Conservation (phyloP, 2,888 invertebrate species). For the Lasioglossum marginatum region DNA sequence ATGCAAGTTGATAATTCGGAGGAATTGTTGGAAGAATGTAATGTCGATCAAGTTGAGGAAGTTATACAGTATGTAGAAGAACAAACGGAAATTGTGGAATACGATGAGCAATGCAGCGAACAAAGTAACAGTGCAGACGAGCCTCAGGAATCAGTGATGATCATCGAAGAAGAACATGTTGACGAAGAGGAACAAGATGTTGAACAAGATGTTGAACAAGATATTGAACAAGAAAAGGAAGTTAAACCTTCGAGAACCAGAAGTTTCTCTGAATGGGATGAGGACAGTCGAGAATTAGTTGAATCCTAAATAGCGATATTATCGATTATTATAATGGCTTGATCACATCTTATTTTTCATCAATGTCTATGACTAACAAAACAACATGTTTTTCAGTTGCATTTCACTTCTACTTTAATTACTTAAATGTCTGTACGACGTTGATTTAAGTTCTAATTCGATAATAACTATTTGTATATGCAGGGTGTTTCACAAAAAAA, state of each 20-base stretch:
- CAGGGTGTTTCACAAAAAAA: constrained; percentile 1
- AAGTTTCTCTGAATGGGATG: constrained; percentile 77
- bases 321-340: constrained; percentile 37
- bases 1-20: constrained; percentile 71
- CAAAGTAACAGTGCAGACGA: constrained; percentile 66
- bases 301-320: constrained; percentile 61
- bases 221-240: constrained; percentile 20
- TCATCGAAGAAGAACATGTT: constrained; percentile 80
- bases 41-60: constrained; percentile 77
- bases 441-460: constrained; percentile 16
- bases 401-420: constrained; percentile 42
- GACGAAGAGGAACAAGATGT: constrained; percentile 72
- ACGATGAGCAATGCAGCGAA: constrained; percentile 75
- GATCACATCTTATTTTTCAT: constrained; percentile 41
- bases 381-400: constrained; percentile 39
- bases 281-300: constrained; percentile 70
- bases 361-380: constrained; percentile 50
- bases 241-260: constrained; percentile 57
- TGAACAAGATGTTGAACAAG: constrained; percentile 67
- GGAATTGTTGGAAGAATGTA: constrained; percentile 69
- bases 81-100: constrained; percentile 83
- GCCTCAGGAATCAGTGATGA: constrained; percentile 78
- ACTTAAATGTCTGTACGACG: constrained; percentile 13
- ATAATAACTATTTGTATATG: constrained; percentile 38
- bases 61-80: constrained; percentile 83